These are phyloP conservation scores for Plecturocebus donacophilus DNA, from an alignment of 2,113 vertebrate genomes.

Conservation along the genomic window DNA sequence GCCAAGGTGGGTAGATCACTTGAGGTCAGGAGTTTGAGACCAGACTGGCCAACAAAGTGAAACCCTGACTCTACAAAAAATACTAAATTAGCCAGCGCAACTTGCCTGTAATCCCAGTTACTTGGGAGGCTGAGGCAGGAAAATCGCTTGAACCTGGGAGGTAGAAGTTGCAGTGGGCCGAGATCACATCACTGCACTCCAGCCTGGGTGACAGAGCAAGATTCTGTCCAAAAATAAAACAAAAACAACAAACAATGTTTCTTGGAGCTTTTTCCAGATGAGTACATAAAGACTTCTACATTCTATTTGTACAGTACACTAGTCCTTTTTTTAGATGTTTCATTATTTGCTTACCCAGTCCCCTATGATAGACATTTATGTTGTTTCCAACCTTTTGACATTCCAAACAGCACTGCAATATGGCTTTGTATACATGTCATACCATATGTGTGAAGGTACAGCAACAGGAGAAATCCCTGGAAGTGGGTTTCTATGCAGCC, in stretches of 20 bases:
- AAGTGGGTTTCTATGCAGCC: background rate
- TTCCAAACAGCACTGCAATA: background rate
- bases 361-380: background rate
- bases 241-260: background rate
- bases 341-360: background rate
- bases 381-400: background rate
- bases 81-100: too few species aligned
- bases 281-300: background rate
- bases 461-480: background rate
- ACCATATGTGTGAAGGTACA: background rate
- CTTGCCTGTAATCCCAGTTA: too few species aligned
- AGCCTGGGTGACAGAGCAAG: too few species aligned
- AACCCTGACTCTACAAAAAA: too few species aligned
- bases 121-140: too few species aligned
- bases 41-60: too few species aligned
- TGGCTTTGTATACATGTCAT: background rate
- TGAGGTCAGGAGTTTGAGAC: too few species aligned
- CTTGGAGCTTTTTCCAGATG: background rate
- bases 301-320: background rate
- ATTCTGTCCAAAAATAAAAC: too few species aligned
- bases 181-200: too few species aligned
- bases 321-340: background rate
- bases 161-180: too few species aligned
- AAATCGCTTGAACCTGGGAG: too few species aligned
- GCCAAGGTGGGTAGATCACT: too few species aligned